A percentile compares a stretch with the other conserved stretches of the same genome.
phyloP scores from a whole-genome alignment of 1,140 invertebrate species.

The Amphibalanus amphitrite region DNA sequence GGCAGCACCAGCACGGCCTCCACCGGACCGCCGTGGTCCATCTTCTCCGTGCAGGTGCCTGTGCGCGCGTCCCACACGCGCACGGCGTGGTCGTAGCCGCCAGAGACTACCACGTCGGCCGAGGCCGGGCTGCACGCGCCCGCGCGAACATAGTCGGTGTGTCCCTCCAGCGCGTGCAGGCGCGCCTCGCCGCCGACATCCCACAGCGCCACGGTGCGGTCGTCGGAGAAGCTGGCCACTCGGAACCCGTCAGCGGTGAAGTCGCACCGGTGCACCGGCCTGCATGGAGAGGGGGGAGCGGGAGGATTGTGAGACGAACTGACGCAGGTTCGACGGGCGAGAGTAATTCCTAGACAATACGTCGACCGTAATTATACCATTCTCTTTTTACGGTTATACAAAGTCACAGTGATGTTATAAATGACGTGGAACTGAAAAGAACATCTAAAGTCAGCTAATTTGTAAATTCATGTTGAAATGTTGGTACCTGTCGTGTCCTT shows the following conservation, averaged over 20 bases:
- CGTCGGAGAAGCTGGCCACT: slow-evolving; percentile 79
- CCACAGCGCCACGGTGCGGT: slow-evolving; percentile 72
- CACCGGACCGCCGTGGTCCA: slow-evolving; percentile 77
- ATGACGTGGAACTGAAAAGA: too few relatives aligned
- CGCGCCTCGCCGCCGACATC: slow-evolving; percentile 67
- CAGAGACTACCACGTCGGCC: slow-evolving; percentile 41
- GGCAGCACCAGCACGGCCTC: slow-evolving; percentile 79
- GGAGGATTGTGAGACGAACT: too few relatives aligned
- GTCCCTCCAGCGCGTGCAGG: slow-evolving; percentile 42
- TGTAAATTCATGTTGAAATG: too few relatives aligned
- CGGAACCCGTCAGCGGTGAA: slow-evolving; percentile 65
- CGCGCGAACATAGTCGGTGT: slow-evolving; percentile 56
- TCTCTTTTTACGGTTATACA: too few relatives aligned
- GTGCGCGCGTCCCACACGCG: neutral
- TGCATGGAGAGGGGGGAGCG: too few relatives aligned
- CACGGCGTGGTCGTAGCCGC: neutral
- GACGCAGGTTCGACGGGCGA: too few relatives aligned
- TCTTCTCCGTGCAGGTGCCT: slow-evolving; percentile 23
- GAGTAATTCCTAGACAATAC: too few relatives aligned
- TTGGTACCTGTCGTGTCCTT: too few relatives aligned
- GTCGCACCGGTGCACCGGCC: slow-evolving; percentile 22
- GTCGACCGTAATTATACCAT: too few relatives aligned
- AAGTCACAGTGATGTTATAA: too few relatives aligned
- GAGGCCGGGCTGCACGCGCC: too few relatives aligned
- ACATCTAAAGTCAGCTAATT: too few relatives aligned